Evolutionary conservation across 2,888 invertebrate genomes (phyloP), one percentile per base, ranked within the genome.

Genomic region (Callyntrura guangdongensis): DNA sequence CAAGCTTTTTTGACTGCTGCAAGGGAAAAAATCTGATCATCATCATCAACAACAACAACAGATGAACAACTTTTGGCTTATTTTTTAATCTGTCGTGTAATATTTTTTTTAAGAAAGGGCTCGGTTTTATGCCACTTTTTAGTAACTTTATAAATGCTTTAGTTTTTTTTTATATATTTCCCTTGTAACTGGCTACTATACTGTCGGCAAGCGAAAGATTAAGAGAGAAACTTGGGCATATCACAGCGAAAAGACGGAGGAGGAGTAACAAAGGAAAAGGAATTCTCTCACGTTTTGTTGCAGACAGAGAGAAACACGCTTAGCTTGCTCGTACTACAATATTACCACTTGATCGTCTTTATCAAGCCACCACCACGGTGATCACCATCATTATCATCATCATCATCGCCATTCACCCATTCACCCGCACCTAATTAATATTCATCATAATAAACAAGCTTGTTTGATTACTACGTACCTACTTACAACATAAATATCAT

Each of bases 251-350:
- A 36, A 36, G 69, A 53, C 1, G 59, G 56, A 81, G 14, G n/a
- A 59, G n/a, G 25, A 81, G 17, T 72, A 20, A 47, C 47, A 69
- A 72, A 59, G 36, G 27, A 88, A 82, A 72, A 59, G 84, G 84
- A 84, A 84, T 89, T 89, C 89, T 89, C 89, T 89, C 89, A 89
- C 89, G 84, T 89, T 89, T 89, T 56, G 25, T 20, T 49, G 49
- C 17, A n/a, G n/a, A 25, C 74, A 47, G 20, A 49, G 12, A 49
- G 17, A 64, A 64, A 64, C 20, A 22, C 11, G 17, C 22, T 36
- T 36, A 6, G 36, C 36, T 36, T 36, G 36, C 36, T 36, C 6
- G 36, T 17, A 59, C 14, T 59, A 8, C 59, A 5, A 59, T 79
- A 20, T 27, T 69, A 12, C 25, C 56, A n/a, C 59, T 59, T 27